phyloP scores from a whole-genome alignment of 2,113 vertebrate genomes.

The Ailuropoda melanoleuca region DNA sequence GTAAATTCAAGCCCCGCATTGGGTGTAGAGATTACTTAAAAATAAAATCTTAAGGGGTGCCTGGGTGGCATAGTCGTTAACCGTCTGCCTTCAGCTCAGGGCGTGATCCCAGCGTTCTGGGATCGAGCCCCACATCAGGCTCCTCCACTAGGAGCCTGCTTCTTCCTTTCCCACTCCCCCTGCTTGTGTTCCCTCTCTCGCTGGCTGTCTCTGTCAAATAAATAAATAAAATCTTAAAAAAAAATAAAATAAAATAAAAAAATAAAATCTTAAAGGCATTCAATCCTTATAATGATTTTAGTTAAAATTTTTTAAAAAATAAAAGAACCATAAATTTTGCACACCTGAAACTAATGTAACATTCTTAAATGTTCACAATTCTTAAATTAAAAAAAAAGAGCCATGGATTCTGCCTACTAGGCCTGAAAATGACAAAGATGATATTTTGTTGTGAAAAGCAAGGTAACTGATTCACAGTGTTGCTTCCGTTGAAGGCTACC shows the following conservation, averaged over 20 bases:
- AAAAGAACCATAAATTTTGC: background rate
- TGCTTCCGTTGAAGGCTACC: background rate
- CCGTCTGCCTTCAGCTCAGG: no score
- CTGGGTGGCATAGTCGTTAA: no score
- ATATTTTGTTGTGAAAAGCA: background rate
- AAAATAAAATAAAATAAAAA: no score
- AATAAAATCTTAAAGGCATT: no score
- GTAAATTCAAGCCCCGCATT: background rate
- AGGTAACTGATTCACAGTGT: background rate
- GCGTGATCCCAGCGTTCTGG: no score
- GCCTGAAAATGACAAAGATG: background rate
- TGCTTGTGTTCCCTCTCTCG: background rate
- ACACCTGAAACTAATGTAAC: background rate
- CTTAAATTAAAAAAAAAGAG: background rate
- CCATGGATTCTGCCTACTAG: background rate
- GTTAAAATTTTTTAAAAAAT: no score
- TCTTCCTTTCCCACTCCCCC: no score
- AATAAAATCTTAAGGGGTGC: background rate
- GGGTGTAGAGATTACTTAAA: background rate
- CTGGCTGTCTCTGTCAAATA: background rate
- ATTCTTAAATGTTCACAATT: background rate
- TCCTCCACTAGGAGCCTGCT: no score
- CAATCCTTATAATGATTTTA: no score
- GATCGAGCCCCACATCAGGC: no score
- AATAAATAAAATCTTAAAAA: no score